Percentiles rank a stretch among this genome's conserved stretches.
phyloP scores from a whole-genome alignment of 2,113 vertebrate genomes.

The Cryptotis parvus region DNA sequence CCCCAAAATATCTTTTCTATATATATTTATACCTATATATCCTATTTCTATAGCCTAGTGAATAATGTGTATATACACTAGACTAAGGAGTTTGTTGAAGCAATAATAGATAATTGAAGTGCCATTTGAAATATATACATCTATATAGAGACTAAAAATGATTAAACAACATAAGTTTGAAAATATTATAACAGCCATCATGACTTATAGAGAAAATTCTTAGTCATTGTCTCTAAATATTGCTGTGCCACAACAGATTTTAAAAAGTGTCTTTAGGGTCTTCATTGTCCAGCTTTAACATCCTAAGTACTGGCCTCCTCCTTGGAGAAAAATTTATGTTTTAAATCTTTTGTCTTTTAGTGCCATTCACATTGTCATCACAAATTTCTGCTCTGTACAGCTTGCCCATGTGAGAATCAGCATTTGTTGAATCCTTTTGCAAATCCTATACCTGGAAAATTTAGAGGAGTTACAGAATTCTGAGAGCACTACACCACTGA shows the following conservation, averaged over 20 bases:
- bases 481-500: constrained; percentile 60
- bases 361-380: constrained; percentile 71
- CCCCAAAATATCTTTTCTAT: no score
- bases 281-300: constrained; percentile 62
- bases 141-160: neutral
- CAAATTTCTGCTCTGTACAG: constrained; percentile 72
- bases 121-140: neutral
- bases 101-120: neutral
- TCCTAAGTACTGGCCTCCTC: constrained; percentile 65
- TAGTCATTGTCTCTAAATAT: constrained; percentile 16
- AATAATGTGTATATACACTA: no score
- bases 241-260: constrained; percentile 7
- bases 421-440: constrained; percentile 77
- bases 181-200: constrained; percentile 31
- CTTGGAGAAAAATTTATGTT: constrained; percentile 73
- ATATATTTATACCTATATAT: no score
- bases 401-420: constrained; percentile 65
- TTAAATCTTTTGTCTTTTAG: constrained; percentile 64
- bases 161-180: neutral
- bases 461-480: constrained; percentile 79
- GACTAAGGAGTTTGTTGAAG: no score
- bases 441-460: constrained; percentile 73
- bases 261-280: constrained; percentile 70
- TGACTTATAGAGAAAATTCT: neutral
- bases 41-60: no score